Conservation (phyloP, 1,140 invertebrate species). For the Camponotus pennsylvanicus region DNA sequence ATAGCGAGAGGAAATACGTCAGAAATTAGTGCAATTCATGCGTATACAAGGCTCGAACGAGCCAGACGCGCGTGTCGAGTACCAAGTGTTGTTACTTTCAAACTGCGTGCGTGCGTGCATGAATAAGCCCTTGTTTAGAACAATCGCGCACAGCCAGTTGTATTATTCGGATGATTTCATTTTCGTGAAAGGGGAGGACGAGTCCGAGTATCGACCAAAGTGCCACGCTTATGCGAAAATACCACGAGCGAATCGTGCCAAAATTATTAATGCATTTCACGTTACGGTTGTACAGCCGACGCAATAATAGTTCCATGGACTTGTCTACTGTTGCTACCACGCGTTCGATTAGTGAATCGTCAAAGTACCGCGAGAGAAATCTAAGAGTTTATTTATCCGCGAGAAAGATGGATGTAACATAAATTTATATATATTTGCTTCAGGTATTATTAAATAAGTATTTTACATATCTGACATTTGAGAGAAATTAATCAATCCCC, state of each 20-base stretch:
- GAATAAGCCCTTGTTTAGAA: slow-evolving; percentile 40
- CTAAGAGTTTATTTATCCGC: slow-evolving; percentile 57
- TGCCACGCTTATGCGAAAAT: neutral
- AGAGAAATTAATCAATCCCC: slow-evolving; percentile 2
- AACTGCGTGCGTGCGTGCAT: slow-evolving; percentile 12
- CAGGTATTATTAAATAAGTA: slow-evolving; percentile 78
- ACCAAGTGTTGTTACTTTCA: slow-evolving; percentile 40
- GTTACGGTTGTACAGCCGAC: slow-evolving; percentile 4
- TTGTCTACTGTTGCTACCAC: neutral
- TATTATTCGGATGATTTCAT: neutral
- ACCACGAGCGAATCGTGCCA: slow-evolving; percentile 22
- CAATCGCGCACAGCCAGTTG: neutral
- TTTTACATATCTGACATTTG: slow-evolving; percentile 63
- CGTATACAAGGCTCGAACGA: neutral
- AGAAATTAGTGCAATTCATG: slow-evolving; percentile 58
- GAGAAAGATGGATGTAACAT: slow-evolving; percentile 71
- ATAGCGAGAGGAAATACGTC: slow-evolving; percentile 43
- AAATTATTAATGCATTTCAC: slow-evolving; percentile 23
- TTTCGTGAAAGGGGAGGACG: neutral
- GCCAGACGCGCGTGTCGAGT: neutral
- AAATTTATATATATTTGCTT: slow-evolving; percentile 70
- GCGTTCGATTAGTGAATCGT: neutral
- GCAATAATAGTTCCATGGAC: neutral
- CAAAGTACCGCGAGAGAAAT: neutral
- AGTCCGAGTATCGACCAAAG: slow-evolving; percentile 25